These are phyloP conservation scores for Pelodiscus sinensis DNA, from an alignment of 2,113 vertebrate genomes.

Conservation along the genomic window DNA sequence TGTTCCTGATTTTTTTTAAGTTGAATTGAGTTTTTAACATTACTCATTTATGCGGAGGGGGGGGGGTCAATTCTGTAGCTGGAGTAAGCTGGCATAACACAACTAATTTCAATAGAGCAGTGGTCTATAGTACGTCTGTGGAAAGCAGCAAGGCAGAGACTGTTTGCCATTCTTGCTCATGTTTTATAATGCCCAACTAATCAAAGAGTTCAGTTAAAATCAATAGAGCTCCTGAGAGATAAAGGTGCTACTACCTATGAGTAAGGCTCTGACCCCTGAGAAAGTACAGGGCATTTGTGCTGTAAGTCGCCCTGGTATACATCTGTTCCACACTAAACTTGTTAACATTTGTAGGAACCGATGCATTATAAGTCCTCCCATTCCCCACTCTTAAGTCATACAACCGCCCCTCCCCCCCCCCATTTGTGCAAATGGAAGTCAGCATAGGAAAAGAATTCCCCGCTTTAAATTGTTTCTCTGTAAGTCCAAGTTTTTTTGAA, in stretches of 20 bases:
- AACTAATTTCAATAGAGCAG: conserved; percentile 6
- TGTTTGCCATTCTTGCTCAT: conserved; percentile 22
- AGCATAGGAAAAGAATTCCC: too few relatives aligned
- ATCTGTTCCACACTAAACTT: too few relatives aligned
- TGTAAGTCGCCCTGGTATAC: too few relatives aligned
- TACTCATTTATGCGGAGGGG: not conserved
- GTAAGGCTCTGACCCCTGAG: not conserved
- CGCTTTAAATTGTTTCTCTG: too few relatives aligned
- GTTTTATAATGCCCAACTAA: not conserved
- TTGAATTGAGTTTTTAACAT: not conserved
- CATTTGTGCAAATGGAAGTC: too few relatives aligned
- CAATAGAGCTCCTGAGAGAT: conserved; percentile 33
- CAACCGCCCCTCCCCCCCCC: too few relatives aligned
- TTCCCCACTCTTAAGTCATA: too few relatives aligned
- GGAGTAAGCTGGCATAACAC: not conserved
- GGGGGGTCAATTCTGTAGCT: not conserved
- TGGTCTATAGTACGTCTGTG: not conserved
- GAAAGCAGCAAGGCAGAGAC: conserved; percentile 13
- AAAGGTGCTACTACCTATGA: conserved; percentile 7
- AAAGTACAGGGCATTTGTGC: not conserved
- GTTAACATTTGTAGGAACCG: too few relatives aligned
- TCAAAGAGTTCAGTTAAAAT: conserved; percentile 43
- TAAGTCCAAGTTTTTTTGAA: too few relatives aligned
- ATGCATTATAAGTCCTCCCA: too few relatives aligned
- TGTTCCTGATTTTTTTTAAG: not conserved